These are phyloP conservation scores for Ianthella basta DNA, from an alignment of 37 sponge, comb jelly and placozoan genomes.

Conservation along the genomic window DNA sequence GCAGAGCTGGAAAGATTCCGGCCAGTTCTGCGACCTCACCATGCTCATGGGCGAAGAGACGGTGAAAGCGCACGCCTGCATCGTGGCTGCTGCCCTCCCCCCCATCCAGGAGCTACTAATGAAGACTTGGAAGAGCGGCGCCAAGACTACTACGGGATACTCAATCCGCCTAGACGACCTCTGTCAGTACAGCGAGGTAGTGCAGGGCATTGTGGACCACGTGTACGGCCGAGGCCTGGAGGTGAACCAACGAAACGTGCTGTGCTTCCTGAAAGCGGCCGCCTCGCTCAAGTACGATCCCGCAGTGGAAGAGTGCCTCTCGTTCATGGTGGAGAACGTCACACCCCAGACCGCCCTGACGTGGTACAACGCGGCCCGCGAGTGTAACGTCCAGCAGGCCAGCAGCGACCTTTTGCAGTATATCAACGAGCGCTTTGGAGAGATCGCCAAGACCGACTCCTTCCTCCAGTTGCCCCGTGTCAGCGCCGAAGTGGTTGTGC, in stretches of 20 bases:
- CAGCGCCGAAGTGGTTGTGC: not conserved
- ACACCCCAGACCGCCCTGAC: not conserved
- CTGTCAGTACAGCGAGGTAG: not conserved
- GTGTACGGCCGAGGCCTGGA: not conserved
- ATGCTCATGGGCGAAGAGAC: not conserved
- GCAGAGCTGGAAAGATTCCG: conserved; percentile 18
- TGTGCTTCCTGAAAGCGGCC: conserved; percentile 12
- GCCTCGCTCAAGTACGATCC: not conserved
- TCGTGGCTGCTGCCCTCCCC: conserved; percentile 16
- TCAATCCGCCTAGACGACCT: not conserved
- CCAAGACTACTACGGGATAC: not conserved
- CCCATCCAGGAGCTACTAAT: not conserved
- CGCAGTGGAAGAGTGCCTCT: conserved; percentile 10
- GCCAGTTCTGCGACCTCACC: conserved; percentile 29
- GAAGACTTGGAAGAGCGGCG: not conserved
- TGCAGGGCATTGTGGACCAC: conserved; percentile 12
- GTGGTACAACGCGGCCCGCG: not conserved
- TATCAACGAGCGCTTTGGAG: not conserved
- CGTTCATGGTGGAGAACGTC: conserved; percentile 3
- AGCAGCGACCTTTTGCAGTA: not conserved
- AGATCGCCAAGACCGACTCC: not conserved
- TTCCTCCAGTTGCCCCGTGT: not conserved
- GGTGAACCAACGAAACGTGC: not conserved
- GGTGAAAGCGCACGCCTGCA: not conserved
- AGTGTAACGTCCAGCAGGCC: too few species aligned